Percentiles rank a stretch among this genome's conserved stretches.
Conservation (phyloP, 2,113 vertebrate species). For the Cephalopterus ornatus region DNA sequence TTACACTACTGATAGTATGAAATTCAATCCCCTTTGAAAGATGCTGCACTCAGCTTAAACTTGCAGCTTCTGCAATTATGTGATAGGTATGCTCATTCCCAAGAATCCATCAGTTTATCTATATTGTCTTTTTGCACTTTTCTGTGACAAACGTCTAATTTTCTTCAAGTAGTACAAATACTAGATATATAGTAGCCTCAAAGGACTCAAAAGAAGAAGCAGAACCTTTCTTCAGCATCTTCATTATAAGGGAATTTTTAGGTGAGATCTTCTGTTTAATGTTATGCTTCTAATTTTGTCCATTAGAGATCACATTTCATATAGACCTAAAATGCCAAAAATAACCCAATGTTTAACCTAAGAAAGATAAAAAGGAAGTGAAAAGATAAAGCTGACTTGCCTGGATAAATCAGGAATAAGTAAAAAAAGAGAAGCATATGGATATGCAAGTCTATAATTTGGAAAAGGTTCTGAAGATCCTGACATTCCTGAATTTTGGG, state of each 20-base stretch:
- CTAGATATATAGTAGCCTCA: background rate
- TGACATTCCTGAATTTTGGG: background rate
- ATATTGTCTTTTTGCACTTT: background rate
- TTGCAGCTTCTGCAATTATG: background rate
- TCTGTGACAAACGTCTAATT: background rate
- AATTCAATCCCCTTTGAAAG: background rate
- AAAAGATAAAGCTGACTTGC: background rate
- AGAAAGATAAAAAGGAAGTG: background rate
- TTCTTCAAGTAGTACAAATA: background rate
- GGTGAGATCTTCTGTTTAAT: background rate
- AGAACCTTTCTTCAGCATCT: background rate
- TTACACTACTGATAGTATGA: background rate
- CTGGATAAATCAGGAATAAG: background rate
- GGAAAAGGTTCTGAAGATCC: background rate
- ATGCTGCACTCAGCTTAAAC: background rate
- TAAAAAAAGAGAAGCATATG: background rate
- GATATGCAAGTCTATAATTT: background rate
- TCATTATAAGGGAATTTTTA: background rate
- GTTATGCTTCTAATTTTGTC: background rate
- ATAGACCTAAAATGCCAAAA: background rate
- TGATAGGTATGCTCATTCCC: background rate
- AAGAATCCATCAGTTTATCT: background rate
- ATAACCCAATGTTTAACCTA: background rate
- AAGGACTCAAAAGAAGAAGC: background rate
- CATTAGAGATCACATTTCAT: background rate